Conservation (phyloP, 2,797 vertebrate species). For the Nyctalus aviator region DNA sequence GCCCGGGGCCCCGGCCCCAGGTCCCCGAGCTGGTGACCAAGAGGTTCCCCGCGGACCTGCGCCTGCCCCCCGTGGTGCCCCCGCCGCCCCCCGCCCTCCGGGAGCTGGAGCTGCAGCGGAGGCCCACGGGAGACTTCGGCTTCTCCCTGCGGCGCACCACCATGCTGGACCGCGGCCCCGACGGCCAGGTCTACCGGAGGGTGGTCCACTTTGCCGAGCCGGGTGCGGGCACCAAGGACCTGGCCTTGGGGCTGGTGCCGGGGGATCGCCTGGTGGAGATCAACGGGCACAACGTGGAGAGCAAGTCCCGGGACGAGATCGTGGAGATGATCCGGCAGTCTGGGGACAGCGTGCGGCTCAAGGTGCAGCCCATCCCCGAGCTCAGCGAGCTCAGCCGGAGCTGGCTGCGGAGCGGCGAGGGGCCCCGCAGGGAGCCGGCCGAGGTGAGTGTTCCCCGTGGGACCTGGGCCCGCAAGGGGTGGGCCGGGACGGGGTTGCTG, state of each 20-base stretch:
- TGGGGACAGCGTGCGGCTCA: slow-evolving; percentile 95
- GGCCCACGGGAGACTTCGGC: slow-evolving; percentile 97
- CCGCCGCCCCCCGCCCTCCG: slow-evolving; percentile 89
- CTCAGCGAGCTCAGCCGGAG: slow-evolving; percentile 96
- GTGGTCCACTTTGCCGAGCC: slow-evolving; percentile 98
- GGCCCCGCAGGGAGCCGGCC: slow-evolving; percentile 89
- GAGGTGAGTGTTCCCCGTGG: slow-evolving; percentile 90
- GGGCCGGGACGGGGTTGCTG: not conserved
- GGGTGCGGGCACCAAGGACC: slow-evolving; percentile 96
- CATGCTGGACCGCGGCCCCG: slow-evolving; percentile 93
- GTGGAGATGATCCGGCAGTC: slow-evolving; percentile 99
- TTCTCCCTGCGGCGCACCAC: slow-evolving; percentile 97
- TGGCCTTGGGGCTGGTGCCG: slow-evolving; percentile 95
- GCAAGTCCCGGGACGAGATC: slow-evolving; percentile 96
- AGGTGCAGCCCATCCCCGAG: slow-evolving; percentile 98
- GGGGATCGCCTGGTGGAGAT: slow-evolving; percentile 97
- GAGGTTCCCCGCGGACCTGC: slow-evolving; percentile 91
- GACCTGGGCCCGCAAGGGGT: not conserved
- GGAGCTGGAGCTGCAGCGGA: slow-evolving; percentile 94
- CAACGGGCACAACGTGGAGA: slow-evolving; percentile 96
- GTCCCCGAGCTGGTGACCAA: slow-evolving; percentile 92
- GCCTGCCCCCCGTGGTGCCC: slow-evolving; percentile 92
- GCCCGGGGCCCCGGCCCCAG: slow-evolving; percentile 82
- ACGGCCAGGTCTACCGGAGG: slow-evolving; percentile 93
- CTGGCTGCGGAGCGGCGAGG: slow-evolving; percentile 94